A percentile compares a stretch with the other conserved stretches of the same genome.
Conservation (phyloP, 2,113 vertebrate species). For the Rutilus rutilus region DNA sequence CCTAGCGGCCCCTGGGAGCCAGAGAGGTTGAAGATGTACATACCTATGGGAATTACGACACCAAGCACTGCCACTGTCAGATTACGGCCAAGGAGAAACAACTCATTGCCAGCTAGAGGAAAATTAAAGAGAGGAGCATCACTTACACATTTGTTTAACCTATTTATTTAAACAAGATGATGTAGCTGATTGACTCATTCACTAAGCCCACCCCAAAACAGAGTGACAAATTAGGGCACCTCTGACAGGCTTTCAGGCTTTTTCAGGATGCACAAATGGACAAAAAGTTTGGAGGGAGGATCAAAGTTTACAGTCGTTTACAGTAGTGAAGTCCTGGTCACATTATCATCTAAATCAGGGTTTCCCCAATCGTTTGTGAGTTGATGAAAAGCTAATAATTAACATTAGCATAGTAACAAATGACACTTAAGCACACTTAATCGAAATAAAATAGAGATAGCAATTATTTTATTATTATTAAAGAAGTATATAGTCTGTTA, state of each 20-base stretch:
- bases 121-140: constrained; percentile 49
- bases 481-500: no score
- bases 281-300: not conserved
- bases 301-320: not conserved
- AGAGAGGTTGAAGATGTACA: constrained; percentile 63
- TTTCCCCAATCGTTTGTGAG: no score
- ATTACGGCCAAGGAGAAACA: constrained; percentile 85
- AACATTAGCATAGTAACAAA: no score
- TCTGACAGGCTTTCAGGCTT: not conserved
- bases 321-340: no score
- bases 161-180: not conserved
- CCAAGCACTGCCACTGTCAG: constrained; percentile 92
- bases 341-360: no score
- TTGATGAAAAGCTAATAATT: no score
- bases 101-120: constrained; percentile 84
- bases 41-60: constrained; percentile 92
- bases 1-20: constrained; percentile 26
- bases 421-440: no score
- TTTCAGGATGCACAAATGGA: not conserved
- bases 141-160: not conserved
- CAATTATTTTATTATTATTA: no score
- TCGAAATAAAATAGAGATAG: no score
- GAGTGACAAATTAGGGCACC: not conserved
- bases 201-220: not conserved
- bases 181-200: not conserved